These are phyloP conservation scores for Chaetogeoica ovagalla DNA, from an alignment of 2,888 invertebrate genomes.

Conservation along the genomic window DNA sequence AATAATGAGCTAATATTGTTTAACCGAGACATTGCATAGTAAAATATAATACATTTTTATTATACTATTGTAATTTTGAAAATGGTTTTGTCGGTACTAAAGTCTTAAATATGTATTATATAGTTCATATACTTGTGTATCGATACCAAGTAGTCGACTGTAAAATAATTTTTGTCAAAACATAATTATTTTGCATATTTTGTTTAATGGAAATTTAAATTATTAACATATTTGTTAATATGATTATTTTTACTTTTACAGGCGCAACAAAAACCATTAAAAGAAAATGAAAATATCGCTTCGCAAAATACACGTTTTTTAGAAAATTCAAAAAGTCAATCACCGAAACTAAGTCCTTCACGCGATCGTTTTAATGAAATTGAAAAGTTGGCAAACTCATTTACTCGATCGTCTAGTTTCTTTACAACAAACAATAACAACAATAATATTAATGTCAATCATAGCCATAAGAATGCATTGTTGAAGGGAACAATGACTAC, in stretches of 20 bases:
- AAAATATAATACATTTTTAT: no score
- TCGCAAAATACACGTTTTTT: neutral
- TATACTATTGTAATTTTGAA: no score
- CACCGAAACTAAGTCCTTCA: slow-evolving; percentile 15
- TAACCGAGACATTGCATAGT: no score
- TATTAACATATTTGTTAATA: no score
- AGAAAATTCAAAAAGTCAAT: slow-evolving; percentile 1
- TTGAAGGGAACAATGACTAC: slow-evolving; percentile 2
- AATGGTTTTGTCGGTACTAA: no score
- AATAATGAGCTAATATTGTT: no score
- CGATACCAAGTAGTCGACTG: no score
- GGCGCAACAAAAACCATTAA: neutral
- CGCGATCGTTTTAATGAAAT: slow-evolving; percentile 32
- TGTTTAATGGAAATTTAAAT: no score
- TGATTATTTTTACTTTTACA: neutral
- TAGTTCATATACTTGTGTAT: no score
- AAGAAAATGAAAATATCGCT: neutral
- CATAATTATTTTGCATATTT: no score
- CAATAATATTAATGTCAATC: slow-evolving; percentile 33
- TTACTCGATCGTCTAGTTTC: slow-evolving; percentile 35
- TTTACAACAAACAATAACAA: slow-evolving; percentile 23
- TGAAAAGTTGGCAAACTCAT: slow-evolving; percentile 44
- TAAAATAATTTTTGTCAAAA: no score
- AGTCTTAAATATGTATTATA: no score
- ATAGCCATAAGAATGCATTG: neutral